Conservation (phyloP, 1,140 invertebrate species). For the Aethina tumida region DNA sequence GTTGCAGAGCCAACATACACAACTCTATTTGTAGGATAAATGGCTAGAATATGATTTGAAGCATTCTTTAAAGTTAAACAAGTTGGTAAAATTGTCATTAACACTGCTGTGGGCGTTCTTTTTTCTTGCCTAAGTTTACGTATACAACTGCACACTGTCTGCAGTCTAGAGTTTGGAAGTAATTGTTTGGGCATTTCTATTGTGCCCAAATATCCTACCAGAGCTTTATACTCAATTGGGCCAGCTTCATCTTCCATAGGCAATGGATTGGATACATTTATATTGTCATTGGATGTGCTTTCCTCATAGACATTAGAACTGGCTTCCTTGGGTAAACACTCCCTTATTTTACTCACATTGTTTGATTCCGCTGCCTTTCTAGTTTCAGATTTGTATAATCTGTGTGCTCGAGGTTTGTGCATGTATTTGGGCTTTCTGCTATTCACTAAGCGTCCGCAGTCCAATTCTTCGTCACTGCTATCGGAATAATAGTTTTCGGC, state of each 20-base stretch:
- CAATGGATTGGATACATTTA: slow-evolving; percentile 15
- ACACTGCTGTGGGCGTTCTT: slow-evolving; percentile 73
- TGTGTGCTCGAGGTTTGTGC: slow-evolving; percentile 34
- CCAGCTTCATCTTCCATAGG: slow-evolving; percentile 39
- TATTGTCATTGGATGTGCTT: slow-evolving; percentile 2
- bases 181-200: slow-evolving; percentile 89
- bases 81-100: slow-evolving; percentile 74
- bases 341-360: slow-evolving; percentile 9
- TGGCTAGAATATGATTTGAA: slow-evolving; percentile 56
- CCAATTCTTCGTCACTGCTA: slow-evolving; percentile 67
- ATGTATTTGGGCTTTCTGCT: slow-evolving; percentile 54
- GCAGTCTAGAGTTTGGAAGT: slow-evolving; percentile 62
- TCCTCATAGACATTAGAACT: slow-evolving; percentile 9
- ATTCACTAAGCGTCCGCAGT: slow-evolving; percentile 39
- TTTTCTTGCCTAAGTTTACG: slow-evolving; percentile 81
- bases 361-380: slow-evolving; percentile 15
- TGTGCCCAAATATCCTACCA: slow-evolving; percentile 90
- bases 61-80: slow-evolving; percentile 67
- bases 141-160: slow-evolving; percentile 70
- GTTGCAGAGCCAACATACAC: slow-evolving; percentile 83
- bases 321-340: slow-evolving; percentile 2
- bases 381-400: slow-evolving; percentile 19
- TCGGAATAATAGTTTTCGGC: slow-evolving; percentile 83
- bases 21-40: slow-evolving; percentile 77
- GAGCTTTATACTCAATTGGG: slow-evolving; percentile 65